A percentile compares a stretch with the other conserved stretches of the same genome.
These are phyloP conservation scores for Geopemphigus sp. DNA, from an alignment of 1,140 invertebrate species.

Conservation along the genomic window DNA sequence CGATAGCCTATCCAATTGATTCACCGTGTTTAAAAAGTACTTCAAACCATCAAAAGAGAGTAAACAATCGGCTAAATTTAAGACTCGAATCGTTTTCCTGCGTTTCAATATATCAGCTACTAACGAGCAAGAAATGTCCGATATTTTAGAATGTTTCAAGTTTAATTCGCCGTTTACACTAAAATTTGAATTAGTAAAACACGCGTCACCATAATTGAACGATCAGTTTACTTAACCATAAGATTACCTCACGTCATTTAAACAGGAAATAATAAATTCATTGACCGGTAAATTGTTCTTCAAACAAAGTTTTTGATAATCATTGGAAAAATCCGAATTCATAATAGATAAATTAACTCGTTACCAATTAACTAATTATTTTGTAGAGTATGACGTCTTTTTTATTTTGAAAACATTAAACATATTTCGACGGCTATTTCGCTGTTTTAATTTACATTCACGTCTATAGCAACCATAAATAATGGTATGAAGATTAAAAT, in stretches of 20 bases:
- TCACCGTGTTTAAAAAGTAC: not conserved
- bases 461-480: too few species aligned
- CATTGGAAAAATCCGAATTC: not conserved
- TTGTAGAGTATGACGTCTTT: too few species aligned
- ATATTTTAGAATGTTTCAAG: not conserved
- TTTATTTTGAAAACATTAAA: too few species aligned
- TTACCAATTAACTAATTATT: too few species aligned
- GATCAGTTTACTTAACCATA: not conserved
- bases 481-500: too few species aligned
- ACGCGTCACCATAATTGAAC: not conserved
- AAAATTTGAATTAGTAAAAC: not conserved
- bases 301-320: slow-evolving; percentile 9
- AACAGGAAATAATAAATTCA: slow-evolving; percentile 6
- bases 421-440: too few species aligned
- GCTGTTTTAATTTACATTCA: too few species aligned
- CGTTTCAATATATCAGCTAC: slow-evolving; percentile 6
- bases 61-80: slow-evolving; percentile 22
- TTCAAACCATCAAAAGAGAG: not conserved
- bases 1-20: not conserved
- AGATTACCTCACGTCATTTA: slow-evolving; percentile 13
- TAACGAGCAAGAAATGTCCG: not conserved
- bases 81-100: not conserved
- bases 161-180: slow-evolving; percentile 14
- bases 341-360: not conserved
- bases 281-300: not conserved